Base-by-base conservation (phyloP, 2,797 vertebrate genomes). In the Mastacembelus armatus region DNA sequence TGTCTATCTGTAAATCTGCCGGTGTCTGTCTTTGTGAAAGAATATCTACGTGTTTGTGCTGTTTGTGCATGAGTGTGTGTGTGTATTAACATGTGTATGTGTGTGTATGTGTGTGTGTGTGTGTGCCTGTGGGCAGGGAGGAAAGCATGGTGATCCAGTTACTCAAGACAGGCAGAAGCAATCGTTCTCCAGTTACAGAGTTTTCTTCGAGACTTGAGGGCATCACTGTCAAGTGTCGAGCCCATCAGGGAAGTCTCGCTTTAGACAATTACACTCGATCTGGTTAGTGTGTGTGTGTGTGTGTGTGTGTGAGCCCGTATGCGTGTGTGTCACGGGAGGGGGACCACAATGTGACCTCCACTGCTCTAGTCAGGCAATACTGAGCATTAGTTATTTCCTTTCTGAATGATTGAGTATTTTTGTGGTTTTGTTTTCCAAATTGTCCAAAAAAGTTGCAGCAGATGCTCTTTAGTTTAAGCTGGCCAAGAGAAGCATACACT, bases 111-210 rank as follows among this genome's bases (percentile, higher is more conserved):
- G 75, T 33, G 60, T 43, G 51, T 36, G 73, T 18, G 61, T 1
- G 58, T 26, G 65, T 12, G 65, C 65, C 67, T 81, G 80, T 80
- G 81, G 85, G 77, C 47, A 74, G 85, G 78, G 74, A 85, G 86
- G 70, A 74, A 68, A 59, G 78, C 26, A 21, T 60, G 58, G 66
- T 66, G 86, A 89, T 90, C 86, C 74, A 74, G 88, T 92, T 91
- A 90, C 90, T 83, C 84, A 89, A 84, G 88, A 89, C 85, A 90
- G 88, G 92, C 86, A 89, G 84, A 88, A 85, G 87, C 86, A 88
- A 89, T 87, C 74, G 87, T 87, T 89, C 88, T 89, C 82, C 71
- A 77, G 89, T 89, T 88, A 90, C 89, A 90, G 74, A 85, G 81
- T 81, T 83, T 88, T 89, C 85, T 87, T 78, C 40, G 67, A 86